phyloP scores from a whole-genome alignment of 2,888 invertebrate genomes.

The Lasioglossum malachurum region DNA sequence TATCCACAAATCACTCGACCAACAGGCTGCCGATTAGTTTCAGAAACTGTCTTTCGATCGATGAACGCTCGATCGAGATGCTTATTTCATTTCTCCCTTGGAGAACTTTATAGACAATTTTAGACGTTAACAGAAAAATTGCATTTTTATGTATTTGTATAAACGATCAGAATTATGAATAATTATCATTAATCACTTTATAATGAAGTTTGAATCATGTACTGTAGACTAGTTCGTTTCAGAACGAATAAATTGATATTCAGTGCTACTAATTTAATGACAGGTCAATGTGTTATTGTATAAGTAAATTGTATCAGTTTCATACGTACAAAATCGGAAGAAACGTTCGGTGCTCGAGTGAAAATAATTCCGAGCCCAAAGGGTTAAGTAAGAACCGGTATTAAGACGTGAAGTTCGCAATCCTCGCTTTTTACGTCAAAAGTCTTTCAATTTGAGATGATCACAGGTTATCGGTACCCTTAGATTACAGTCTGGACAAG shows the following conservation, averaged over 20 bases:
- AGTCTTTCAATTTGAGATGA: not conserved
- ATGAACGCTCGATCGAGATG: too few species aligned
- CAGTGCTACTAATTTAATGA: not conserved
- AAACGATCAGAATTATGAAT: not conserved
- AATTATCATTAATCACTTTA: not conserved
- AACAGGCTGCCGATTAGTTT: not conserved
- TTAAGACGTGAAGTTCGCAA: not conserved
- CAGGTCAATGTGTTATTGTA: not conserved
- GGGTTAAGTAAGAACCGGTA: not conserved
- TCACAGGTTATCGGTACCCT: not conserved
- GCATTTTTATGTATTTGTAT: not conserved
- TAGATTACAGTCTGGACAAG: not conserved
- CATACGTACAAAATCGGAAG: not conserved
- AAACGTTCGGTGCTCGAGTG: not conserved
- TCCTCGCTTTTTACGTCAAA: not conserved
- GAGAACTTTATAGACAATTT: not conserved
- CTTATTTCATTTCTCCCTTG: not conserved
- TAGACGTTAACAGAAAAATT: too few species aligned
- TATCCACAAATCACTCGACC: not conserved
- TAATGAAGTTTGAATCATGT: not conserved
- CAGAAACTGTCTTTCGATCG: not conserved
- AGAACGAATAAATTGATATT: not conserved
- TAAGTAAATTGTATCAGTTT: not conserved
- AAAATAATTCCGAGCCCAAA: not conserved
- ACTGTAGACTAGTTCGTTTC: not conserved